Evolutionary conservation across 1,140 invertebrate genomes (phyloP).

Genomic region (Cardiocondyla obscurior): DNA sequence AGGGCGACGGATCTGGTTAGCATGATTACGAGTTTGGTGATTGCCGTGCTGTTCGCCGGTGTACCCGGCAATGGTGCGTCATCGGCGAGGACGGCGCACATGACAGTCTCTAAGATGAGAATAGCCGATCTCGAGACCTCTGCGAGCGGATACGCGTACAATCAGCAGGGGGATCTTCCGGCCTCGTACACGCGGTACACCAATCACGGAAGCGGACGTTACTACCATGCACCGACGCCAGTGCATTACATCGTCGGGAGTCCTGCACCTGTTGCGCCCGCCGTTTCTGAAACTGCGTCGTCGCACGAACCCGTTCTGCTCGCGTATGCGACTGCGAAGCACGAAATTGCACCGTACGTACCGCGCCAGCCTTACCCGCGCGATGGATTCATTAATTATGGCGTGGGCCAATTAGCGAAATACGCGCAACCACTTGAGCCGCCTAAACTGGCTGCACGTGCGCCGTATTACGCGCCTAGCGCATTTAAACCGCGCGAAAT

Average conservation of each 20-base stretch:
- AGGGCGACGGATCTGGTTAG: background rate
- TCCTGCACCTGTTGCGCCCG: constrained; percentile 71
- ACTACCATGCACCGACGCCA: constrained; percentile 69
- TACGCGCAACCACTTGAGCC: background rate
- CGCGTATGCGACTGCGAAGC: constrained; percentile 45
- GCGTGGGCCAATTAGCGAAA: constrained; percentile 23
- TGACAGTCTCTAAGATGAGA: constrained; percentile 76
- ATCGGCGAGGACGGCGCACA: constrained; percentile 62
- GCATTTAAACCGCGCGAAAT: background rate
- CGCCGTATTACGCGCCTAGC: constrained; percentile 50
- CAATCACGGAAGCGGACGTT: constrained; percentile 74
- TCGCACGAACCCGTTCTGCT: constrained; percentile 46
- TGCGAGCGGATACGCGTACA: constrained; percentile 77
- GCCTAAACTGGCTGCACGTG: constrained; percentile 14
- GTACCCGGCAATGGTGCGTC: constrained; percentile 6
- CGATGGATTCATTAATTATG: constrained; percentile 55
- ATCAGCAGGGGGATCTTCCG: constrained; percentile 75
- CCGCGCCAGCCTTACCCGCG: constrained; percentile 28
- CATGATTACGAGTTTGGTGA: constrained; percentile 29
- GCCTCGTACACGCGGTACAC: constrained; percentile 78
- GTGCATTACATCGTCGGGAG: constrained; percentile 69
- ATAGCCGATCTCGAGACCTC: constrained; percentile 77
- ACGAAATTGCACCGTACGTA: constrained; percentile 21
- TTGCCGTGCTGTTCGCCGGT: background rate
- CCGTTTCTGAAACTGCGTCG: constrained; percentile 46